Base-by-base conservation (phyloP, 2,888 invertebrate species). In the Dicyrtoma fusca region DNA sequence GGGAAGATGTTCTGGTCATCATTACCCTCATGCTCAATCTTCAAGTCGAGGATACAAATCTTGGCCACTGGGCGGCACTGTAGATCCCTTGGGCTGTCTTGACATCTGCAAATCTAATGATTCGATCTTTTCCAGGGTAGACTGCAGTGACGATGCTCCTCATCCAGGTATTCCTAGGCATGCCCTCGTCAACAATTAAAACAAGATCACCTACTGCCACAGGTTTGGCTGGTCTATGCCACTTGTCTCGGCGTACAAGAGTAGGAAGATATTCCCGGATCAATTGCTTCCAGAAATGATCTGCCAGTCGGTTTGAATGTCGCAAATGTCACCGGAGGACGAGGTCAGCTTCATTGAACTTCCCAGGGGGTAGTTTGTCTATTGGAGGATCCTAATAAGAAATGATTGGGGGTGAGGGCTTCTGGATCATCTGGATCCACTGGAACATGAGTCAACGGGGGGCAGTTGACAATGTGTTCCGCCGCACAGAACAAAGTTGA, bases 371-470 rank as follows among this genome's bases (percentile, higher is more conserved):
- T 34, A 34, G 34, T 8, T 5, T 34, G 4, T 34, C 34, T 8
- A 34, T 8, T 34, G 11, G 62, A 62, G 1, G 42, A 10, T 51
- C 68, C 66, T 23, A 72, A 1, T 2, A 72, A 19, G n/a, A 72
- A 68, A 42, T 71, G 71, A 19, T 71, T 71, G 1, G 71, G 71
- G 0, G 71, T 71, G 1, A 71, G 11, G 1, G 4, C 14, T 44
- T 68, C 62, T 10, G 17, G 8, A 23, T 72, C 72, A 0, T 42
- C 26, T 8, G 49, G 51, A 19, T 72, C 72, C 0, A 17, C 14
- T 0, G 72, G 53, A 0, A 70, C 64, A 21, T 77, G 75, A 17
- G 74, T 74, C 1, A 82, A 44, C 6, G 82, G 82, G 5, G 80
- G 73, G 11, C 80, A 79, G 74, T 82, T 82, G 11, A 82, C 70